These are phyloP conservation scores for Heliconius cydno DNA, from an alignment of 2,888 invertebrate genomes.

Conservation along the genomic window DNA sequence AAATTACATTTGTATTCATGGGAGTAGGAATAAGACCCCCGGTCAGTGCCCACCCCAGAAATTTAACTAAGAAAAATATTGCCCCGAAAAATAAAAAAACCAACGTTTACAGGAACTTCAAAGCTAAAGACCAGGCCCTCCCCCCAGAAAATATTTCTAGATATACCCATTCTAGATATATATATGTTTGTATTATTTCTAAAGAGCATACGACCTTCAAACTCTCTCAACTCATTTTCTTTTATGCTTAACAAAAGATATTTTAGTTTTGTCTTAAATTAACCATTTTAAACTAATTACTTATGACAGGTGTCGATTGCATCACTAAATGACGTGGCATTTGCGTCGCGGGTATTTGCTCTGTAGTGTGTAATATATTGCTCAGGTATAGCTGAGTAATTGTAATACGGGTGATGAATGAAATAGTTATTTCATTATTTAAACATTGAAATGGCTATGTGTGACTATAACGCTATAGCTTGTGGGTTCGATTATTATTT, in stretches of 20 bases:
- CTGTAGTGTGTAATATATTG: not conserved
- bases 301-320: slow-evolving; percentile 24
- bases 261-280: not conserved
- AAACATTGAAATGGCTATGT: not conserved
- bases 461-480: too few species aligned
- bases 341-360: not conserved
- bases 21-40: too few species aligned
- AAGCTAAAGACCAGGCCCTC: too few species aligned
- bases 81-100: too few species aligned
- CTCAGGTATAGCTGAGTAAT: slow-evolving; percentile 26
- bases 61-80: too few species aligned
- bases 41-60: too few species aligned
- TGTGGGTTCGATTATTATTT: too few species aligned
- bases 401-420: slow-evolving; percentile 16
- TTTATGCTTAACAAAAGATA: not conserved
- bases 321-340: slow-evolving; percentile 23
- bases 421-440: slow-evolving; percentile 28
- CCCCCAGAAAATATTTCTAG: not conserved
- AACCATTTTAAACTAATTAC: slow-evolving; percentile 12
- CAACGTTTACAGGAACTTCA: too few species aligned
- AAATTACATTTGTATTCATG: too few species aligned
- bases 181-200: not conserved
- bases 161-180: not conserved
- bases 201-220: not conserved
- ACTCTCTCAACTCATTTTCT: not conserved